Evolutionary conservation across 2,888 invertebrate genomes (phyloP).

Genomic region (Heliconius aoede): DNA sequence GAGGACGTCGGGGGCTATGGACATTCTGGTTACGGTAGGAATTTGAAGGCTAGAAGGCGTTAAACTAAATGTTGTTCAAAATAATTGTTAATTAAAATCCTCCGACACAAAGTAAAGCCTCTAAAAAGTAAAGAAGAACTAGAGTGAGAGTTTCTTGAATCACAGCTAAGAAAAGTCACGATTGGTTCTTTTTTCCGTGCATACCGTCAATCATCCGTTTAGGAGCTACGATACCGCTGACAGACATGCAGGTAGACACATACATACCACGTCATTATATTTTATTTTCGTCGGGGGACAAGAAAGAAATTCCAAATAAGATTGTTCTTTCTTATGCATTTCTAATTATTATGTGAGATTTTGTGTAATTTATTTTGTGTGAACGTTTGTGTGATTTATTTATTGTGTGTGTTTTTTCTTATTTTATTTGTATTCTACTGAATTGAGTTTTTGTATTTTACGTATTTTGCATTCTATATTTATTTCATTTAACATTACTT

Average conservation of each 20-base stretch:
- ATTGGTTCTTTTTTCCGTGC: no score
- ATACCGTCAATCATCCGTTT: no score
- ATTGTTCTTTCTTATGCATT: background rate
- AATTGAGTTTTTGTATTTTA: background rate
- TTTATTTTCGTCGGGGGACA: background rate
- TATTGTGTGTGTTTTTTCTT: background rate
- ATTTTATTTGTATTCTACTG: no score
- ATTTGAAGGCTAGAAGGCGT: slow-evolving; percentile 63
- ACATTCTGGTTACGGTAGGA: slow-evolving; percentile 82
- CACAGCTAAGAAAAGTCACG: no score
- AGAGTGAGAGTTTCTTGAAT: no score
- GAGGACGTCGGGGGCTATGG: slow-evolving; percentile 83
- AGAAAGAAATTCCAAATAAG: background rate
- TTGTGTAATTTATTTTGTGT: slow-evolving; percentile 22
- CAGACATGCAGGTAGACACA: background rate
- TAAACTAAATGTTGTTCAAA: slow-evolving; percentile 40
- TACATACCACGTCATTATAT: background rate
- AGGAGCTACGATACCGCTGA: background rate
- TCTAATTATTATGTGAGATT: slow-evolving; percentile 2
- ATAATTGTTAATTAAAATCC: background rate
- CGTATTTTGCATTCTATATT: slow-evolving; percentile 20
- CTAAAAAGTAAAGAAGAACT: no score
- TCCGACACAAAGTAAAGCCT: no score
- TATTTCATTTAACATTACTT: slow-evolving; percentile 2
- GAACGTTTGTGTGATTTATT: slow-evolving; percentile 12